These are phyloP conservation scores for Hoplodrina ambigua DNA, from an alignment of 2,888 invertebrate genomes.

Conservation along the genomic window DNA sequence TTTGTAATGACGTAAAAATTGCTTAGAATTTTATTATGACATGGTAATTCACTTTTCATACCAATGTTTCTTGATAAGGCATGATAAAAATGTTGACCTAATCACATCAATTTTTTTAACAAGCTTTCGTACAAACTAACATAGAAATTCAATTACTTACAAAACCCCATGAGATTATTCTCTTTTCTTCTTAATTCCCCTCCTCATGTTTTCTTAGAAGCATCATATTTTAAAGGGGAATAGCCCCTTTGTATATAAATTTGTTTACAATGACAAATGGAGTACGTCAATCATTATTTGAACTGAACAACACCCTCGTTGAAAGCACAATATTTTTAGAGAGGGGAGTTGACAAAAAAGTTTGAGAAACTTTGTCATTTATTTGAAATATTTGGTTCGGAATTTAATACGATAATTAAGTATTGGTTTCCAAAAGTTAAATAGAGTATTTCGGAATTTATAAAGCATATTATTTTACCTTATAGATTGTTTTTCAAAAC, in stretches of 20 bases:
- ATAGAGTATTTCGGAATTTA: background rate
- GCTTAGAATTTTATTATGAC: too few species aligned
- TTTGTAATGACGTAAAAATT: background rate
- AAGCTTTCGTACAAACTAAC: constrained; percentile 16
- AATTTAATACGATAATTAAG: background rate
- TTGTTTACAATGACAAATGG: constrained; percentile 61
- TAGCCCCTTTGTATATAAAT: constrained; percentile 27
- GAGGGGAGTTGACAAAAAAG: constrained; percentile 5
- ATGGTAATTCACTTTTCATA: too few species aligned
- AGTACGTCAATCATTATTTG: constrained; percentile 46
- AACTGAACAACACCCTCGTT: constrained; percentile 15
- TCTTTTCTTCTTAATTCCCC: constrained; percentile 42
- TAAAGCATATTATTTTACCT: too few species aligned
- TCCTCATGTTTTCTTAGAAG: constrained; percentile 44
- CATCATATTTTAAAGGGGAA: constrained; percentile 27
- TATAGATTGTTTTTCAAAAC: background rate
- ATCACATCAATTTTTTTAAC: background rate
- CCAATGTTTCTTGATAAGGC: background rate
- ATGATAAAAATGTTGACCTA: background rate
- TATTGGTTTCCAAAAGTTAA: background rate
- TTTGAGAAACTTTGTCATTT: constrained; percentile 32
- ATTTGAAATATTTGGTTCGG: constrained; percentile 7
- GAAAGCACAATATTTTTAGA: constrained; percentile 24
- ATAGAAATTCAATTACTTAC: constrained; percentile 33
- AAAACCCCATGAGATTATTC: constrained; percentile 23